Conservation (phyloP, 2,888 invertebrate species). For the Trichopria drosophilae region DNA sequence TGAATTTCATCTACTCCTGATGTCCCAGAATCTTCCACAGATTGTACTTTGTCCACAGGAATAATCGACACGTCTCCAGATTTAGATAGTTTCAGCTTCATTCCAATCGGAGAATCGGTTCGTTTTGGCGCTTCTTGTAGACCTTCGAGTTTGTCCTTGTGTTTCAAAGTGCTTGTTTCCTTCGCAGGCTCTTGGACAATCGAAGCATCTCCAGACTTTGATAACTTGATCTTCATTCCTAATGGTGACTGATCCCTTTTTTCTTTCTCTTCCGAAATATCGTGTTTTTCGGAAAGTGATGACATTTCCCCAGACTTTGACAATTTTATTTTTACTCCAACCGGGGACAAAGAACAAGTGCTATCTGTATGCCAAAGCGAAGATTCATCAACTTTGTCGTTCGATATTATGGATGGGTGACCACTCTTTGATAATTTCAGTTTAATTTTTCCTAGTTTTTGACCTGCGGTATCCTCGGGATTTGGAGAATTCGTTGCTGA, state of each 20-base stretch:
- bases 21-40: neutral
- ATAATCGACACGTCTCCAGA: slow-evolving; percentile 48
- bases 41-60: slow-evolving; percentile 37
- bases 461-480: slow-evolving; percentile 56
- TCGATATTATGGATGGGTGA: slow-evolving; percentile 54
- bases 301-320: slow-evolving; percentile 53
- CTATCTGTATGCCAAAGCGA: slow-evolving; percentile 51
- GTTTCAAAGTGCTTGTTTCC: slow-evolving; percentile 24
- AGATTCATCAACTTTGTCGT: slow-evolving; percentile 23
- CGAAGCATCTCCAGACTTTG: slow-evolving; percentile 41
- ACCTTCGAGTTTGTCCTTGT: slow-evolving; percentile 25
- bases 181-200: slow-evolving; percentile 37
- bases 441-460: slow-evolving; percentile 62
- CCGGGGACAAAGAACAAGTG: slow-evolving; percentile 47
- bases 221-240: slow-evolving; percentile 41
- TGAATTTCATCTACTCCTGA: slow-evolving; percentile 29
- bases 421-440: slow-evolving; percentile 61
- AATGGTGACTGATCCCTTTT: slow-evolving; percentile 37
- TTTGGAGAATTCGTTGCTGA: slow-evolving; percentile 55
- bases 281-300: slow-evolving; percentile 36
- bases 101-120: slow-evolving; percentile 43
- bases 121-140: slow-evolving; percentile 43
- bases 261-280: slow-evolving; percentile 25
- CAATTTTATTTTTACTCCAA: slow-evolving; percentile 56
- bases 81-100: slow-evolving; percentile 51